Evolutionary conservation across 2,888 invertebrate species (phyloP).

Genomic region (Trichopoda pennipes): DNA sequence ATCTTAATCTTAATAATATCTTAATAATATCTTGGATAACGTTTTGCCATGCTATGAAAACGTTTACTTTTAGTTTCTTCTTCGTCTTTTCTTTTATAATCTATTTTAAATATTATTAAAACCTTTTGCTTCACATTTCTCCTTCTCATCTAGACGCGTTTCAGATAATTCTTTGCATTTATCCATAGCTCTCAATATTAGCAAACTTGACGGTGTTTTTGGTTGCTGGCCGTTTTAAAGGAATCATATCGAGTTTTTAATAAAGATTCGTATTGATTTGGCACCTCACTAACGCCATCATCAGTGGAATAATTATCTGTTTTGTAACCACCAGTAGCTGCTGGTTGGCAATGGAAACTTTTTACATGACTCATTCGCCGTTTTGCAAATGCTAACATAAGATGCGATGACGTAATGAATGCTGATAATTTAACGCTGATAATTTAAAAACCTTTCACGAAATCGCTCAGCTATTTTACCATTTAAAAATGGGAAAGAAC

Average conservation of each 20-base stretch:
- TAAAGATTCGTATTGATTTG: constrained; percentile 9
- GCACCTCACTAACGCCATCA: constrained; percentile 32
- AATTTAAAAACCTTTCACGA: constrained; percentile 51
- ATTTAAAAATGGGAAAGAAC: constrained; percentile 42
- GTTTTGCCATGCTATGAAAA: too few relatives aligned
- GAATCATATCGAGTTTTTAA: constrained; percentile 40
- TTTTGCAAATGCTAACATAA: constrained; percentile 81
- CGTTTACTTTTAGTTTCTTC: too few relatives aligned
- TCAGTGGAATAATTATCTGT: constrained; percentile 74
- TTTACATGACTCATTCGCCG: constrained; percentile 72
- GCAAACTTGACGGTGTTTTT: too few relatives aligned
- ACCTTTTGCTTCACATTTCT: too few relatives aligned
- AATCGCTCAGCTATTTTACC: constrained; percentile 45
- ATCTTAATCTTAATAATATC: too few relatives aligned
- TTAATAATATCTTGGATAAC: too few relatives aligned
- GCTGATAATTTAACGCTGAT: constrained; percentile 71
- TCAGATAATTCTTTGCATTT: too few relatives aligned
- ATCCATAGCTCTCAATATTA: too few relatives aligned
- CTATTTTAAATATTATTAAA: too few relatives aligned
- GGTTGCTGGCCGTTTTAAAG: constrained; percentile 4
- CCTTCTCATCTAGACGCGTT: too few relatives aligned
- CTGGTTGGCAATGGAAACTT: constrained; percentile 17
- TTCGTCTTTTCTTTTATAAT: too few relatives aligned
- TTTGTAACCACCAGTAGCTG: constrained; percentile 77
- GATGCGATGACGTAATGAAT: constrained; percentile 79